Evolutionary conservation across 2,888 invertebrate species (phyloP), one percentile per base, ranked within the genome.

Genomic region (Campoplex nolae): DNA sequence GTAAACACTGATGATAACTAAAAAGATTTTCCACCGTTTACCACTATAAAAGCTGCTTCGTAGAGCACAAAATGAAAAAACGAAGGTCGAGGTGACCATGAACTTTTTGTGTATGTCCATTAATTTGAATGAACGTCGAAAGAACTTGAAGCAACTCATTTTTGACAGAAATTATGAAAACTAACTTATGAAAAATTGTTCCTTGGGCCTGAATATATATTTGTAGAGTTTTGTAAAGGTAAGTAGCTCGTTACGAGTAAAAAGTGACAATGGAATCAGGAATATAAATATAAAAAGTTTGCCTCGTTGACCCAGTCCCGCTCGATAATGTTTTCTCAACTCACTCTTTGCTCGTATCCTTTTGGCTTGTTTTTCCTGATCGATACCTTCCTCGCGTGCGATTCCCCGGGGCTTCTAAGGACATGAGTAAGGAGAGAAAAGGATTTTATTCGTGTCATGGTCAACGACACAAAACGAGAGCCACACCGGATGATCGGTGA

Each of bases 361-460:
- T 75, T 28, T 65, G 71, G 56, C 68, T 35, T 32, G 51, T 84
- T 84, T 81, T 86, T 86, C 81, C 80, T 74, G 84, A 77, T 77
- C 70, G 81, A 77, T 9, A 38, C 58, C 56, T 70, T 56, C 58
- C 74, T 84, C 68, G 71, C 56, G 73, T 79, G 65, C 65, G 67
- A 84, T 83, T 83, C 74, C 71, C 74, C 75, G 80, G 62, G 56
- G 56, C 48, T 56, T 38, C 65, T 67, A 13, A 18, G 32, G 67
- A 54, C 67, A 67, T 48, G 48, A 68, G 73, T 45, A 48, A 28
- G 35, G 51, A 75, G 58, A 68, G 38, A 76, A 62, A 75, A 45
- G 13, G 28, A 79, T 82, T 81, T 82, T 87, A 87, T 87, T 75
- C 51, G 84, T 87, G 87, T 84, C 87, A 87, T 81, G 87, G 87